A percentile compares a stretch with the other conserved stretches of the same genome.
Evolutionary conservation across 2,797 vertebrate species (phyloP).

Genomic region (Gambusia yucatana): DNA sequence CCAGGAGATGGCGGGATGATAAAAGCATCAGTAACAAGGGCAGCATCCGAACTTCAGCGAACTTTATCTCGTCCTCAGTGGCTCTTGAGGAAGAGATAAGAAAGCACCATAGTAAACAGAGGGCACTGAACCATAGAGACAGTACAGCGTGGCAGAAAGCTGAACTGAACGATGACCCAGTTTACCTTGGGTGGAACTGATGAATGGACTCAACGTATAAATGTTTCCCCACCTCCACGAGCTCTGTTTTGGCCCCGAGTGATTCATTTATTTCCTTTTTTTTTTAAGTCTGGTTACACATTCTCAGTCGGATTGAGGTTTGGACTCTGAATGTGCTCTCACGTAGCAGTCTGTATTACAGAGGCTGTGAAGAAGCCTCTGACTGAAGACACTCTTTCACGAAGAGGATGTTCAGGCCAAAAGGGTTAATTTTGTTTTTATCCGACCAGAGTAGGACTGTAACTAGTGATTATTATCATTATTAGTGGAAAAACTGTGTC

Average conservation of each 20-base stretch:
- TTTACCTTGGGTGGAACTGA: neutral
- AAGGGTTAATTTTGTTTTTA: neutral
- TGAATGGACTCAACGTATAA: neutral
- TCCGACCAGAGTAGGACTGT: neutral
- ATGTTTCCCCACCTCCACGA: neutral
- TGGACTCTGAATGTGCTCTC: neutral
- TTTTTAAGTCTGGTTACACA: neutral
- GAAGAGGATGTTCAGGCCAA: neutral
- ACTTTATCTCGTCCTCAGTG: slow-evolving; percentile 12
- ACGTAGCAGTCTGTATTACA: neutral
- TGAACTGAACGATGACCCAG: too few species aligned
- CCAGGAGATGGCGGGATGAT: neutral
- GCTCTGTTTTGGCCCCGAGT: neutral
- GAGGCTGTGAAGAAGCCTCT: neutral
- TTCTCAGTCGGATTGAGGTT: neutral
- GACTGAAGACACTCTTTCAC: neutral
- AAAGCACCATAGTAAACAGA: neutral
- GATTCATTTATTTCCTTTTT: too few species aligned
- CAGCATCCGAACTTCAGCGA: neutral
- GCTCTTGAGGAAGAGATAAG: neutral
- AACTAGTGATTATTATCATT: too few species aligned
- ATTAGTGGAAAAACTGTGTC: too few species aligned
- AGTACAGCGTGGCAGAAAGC: neutral
- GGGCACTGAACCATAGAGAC: neutral
- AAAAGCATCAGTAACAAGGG: neutral